Evolutionary conservation across 2,113 vertebrate species (phyloP), one percentile per base, ranked within the genome.

Genomic region (Engraulis encrasicolus): DNA sequence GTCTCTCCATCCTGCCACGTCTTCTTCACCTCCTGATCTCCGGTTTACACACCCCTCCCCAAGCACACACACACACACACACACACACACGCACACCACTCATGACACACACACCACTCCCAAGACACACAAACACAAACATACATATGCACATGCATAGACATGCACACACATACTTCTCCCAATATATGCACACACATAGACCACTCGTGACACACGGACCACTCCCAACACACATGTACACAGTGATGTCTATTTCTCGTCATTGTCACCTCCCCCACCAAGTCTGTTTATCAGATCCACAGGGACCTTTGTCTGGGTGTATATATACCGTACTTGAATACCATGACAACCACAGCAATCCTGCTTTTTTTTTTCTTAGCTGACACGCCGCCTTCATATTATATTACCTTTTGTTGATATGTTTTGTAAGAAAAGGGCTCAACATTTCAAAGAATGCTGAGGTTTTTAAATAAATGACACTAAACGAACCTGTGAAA

Each of bases 281-380:
- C 50, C 15, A 58, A 58, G 52, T 58, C 52, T 20, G 5, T 23
- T 31, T 23, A 66, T 66, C 0, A 27, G 7, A 66, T 12, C 23
- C 58, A 83, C 87, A 80, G 86, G 85, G 74, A 82, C 85, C 78
- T 83, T 37, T 83, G 48, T 37, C 34, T 82, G 23, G 54, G 45
- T 85, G 27, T 49, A 61, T 83, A 45, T 83, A n/a, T n/a, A n/a
- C n/a, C n/a, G n/a, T n/a, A 81, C 58, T 88, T 86, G 79, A 86
- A 88, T 38, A 81, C 36, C 48, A 88, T 52, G 81, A 50, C 78
- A 52, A n/a, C 23, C 0, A 61, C n/a, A 52, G 2, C 83, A 31
- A 27, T 79, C n/a, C 7, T 45, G 15, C 31, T 36, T 48, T 83
- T 79, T 80, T 6, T 81, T n/a, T 84, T 19, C 82, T 50, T n/a